phyloP scores from a whole-genome alignment of 1,140 invertebrate genomes.

The Drosophila orena region DNA sequence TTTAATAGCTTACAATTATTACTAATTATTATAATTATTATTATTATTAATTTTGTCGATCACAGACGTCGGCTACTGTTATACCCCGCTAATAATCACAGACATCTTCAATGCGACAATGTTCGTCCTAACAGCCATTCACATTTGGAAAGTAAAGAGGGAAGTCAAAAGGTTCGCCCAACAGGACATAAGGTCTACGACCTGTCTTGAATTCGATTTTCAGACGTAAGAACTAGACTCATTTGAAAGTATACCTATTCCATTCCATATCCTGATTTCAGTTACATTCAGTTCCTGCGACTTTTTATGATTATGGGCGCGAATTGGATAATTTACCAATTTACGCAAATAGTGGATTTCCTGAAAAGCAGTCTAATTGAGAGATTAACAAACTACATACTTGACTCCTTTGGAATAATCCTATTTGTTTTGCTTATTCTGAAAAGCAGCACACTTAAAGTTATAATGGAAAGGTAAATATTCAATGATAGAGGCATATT shows the following conservation, averaged over 20 bases:
- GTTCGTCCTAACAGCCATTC: background rate
- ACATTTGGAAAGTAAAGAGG: background rate
- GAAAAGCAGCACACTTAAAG: constrained; percentile 1
- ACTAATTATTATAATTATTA: too few species aligned
- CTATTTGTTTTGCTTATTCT: constrained; percentile 1
- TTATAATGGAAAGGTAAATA: too few species aligned
- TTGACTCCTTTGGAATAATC: background rate
- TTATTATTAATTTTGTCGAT: background rate
- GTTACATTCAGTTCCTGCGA: background rate
- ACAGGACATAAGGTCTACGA: too few species aligned
- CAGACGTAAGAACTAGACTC: background rate
- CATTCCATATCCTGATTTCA: background rate
- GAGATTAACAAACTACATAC: too few species aligned
- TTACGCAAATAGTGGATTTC: background rate
- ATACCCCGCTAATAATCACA: background rate
- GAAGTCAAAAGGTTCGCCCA: background rate
- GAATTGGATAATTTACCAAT: background rate
- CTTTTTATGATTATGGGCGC: background rate
- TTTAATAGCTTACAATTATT: background rate
- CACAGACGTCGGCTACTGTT: background rate
- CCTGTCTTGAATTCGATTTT: background rate
- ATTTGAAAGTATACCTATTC: too few species aligned
- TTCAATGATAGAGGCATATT: too few species aligned
- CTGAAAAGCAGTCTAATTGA: background rate
- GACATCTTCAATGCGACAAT: background rate